Base-by-base conservation (phyloP, 1,140 invertebrate genomes). In the Aphis gossypii region DNA sequence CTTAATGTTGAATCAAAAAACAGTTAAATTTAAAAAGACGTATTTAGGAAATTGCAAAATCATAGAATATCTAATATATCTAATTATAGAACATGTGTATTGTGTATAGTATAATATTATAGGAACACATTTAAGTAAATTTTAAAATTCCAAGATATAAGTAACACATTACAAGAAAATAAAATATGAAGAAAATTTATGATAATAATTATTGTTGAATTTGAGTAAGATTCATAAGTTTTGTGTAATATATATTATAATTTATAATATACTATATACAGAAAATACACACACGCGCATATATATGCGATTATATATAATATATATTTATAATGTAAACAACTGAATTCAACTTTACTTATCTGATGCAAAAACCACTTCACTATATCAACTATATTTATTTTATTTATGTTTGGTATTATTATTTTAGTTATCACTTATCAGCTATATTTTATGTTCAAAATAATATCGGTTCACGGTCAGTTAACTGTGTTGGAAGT, bases 391-490 rank as follows among this genome's bases (percentile, higher is more conserved):
- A 88, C 44, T 51, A n/a, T 88, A 88, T 44, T 84, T 44, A 88
- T 48, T 48, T 88, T 48, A 88, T 88, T 48, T 87, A 88, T 35
- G 46, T 51, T 44, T 30, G 84, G 44, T 44, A 30, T 48, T 87
- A 87, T 87, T 46, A 48, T 88, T 88, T 48, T 46, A 21, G 46
- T 48, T 88, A 88, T 88, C 86, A 21, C 46, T 48, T 88, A 88
- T 88, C 86, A 48, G 86, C 46, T 48, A 51, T 88, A 88, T 88
- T 88, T 48, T 48, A 30, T 41, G 86, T 21, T n/a, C 25, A 88
- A 88, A 88, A 48, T 88, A 88, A 88, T 88, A 88, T 46, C 86
- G 86, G 86, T 88, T 88, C 44, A 88, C 86, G 46, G 86, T 88
- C 86, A 88, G 86, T 88, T 88, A 88, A 88, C 86, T n/a, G 86